Base-by-base conservation (phyloP, 2,113 vertebrate genomes). In the Mustela nigripes region DNA sequence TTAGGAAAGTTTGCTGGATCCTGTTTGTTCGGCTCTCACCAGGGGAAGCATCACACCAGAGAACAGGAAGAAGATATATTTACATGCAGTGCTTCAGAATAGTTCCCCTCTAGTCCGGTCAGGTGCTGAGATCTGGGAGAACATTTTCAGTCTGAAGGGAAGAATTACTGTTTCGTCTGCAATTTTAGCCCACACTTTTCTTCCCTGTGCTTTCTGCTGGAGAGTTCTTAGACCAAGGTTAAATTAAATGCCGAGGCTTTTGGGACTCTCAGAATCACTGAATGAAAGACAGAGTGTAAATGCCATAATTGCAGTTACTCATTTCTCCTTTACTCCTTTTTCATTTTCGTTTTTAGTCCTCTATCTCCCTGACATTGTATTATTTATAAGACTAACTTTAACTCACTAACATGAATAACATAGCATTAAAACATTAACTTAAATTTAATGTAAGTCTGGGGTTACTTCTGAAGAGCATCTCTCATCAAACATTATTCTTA, bases 351-450 rank as follows among this genome's bases (percentile, higher is more conserved):
- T 58, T 78, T 33, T 8, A 83, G n/a, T 93, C 21, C 14, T 62
- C 1, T n/a, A 26, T 80, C 11, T 53, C 16, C 16, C 26, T 97
- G 83, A 89, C 58, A 84, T 5, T 95, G 33, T 11, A 90, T 98
- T 97, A 96, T 74, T 97, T 98, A 82, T 97, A 97, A 88, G 58
- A 39, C 89, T 73, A 78, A 74, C 97, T 97, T 98, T 92, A 85
- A 96, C 39, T 58, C 36, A 39, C 14, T 96, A 73, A 82, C 48
- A 85, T 97, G 78, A 81, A 45, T 98, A 92, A 93, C 82, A 97
- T 65, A 92, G 4, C 96, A 97, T 94, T 97, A 95, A 96, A 78
- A 79, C 92, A 50, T 97, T 96, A 98, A 97, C 94, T 88, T 69
- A 87, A 60, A 67, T 96, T 92, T 97, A 96, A 97, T 97, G 94